These are phyloP conservation scores for Erynnis tages DNA, from an alignment of 2,888 invertebrate species.

Conservation along the genomic window DNA sequence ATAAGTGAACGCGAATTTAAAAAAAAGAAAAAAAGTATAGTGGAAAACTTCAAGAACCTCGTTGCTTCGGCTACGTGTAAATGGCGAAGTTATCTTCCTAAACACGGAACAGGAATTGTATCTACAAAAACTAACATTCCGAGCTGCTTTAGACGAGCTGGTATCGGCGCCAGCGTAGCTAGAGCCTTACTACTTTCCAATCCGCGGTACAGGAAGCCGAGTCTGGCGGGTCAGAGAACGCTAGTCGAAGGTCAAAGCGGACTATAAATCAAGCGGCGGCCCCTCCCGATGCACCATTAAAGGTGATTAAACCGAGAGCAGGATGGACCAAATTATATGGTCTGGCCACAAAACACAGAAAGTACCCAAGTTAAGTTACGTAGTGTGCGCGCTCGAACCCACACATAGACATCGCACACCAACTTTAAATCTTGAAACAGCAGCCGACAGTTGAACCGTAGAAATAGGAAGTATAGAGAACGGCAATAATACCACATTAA, in stretches of 20 bases:
- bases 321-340: constrained; percentile 74
- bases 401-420: too few species aligned
- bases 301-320: constrained; percentile 69
- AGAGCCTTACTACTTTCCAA: not conserved
- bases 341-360: too few species aligned
- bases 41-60: not conserved
- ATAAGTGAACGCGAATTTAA: too few species aligned
- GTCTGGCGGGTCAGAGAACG: not conserved
- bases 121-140: constrained; percentile 26
- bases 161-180: constrained; percentile 1
- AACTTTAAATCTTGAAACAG: too few species aligned
- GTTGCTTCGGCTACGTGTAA: not conserved
- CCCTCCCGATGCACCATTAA: constrained; percentile 56
- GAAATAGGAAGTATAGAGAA: too few species aligned
- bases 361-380: too few species aligned
- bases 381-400: too few species aligned
- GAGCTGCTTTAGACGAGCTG: constrained; percentile 8
- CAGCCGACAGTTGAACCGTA: too few species aligned
- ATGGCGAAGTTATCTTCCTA: constrained; percentile 1
- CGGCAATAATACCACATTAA: too few species aligned
- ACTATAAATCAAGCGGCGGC: constrained; percentile 62
- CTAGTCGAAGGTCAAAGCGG: constrained; percentile 9
- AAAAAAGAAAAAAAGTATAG: not conserved
- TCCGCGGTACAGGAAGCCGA: not conserved
- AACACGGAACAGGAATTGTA: constrained; percentile 5